These are phyloP conservation scores for Spicauda simplicius DNA, from an alignment of 2,888 invertebrate genomes.

Conservation along the genomic window DNA sequence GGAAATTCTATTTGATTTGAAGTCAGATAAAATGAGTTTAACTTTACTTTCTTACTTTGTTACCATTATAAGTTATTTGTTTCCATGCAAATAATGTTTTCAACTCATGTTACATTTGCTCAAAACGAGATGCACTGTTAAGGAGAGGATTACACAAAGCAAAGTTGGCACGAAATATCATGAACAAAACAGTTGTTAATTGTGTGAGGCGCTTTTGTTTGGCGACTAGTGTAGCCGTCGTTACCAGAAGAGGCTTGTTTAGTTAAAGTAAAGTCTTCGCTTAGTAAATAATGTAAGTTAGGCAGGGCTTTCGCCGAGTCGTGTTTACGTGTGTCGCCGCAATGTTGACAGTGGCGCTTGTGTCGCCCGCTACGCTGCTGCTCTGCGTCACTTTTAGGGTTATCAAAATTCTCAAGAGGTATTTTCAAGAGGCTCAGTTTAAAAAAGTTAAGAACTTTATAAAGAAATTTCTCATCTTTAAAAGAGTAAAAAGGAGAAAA, in stretches of 20 bases:
- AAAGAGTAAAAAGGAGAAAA: no score
- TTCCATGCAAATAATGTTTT: not conserved
- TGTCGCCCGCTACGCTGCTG: conserved; percentile 33
- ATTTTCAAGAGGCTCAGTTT: no score
- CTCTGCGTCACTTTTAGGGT: conserved; percentile 28
- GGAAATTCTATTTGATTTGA: no score
- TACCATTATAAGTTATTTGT: no score
- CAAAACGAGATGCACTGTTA: not conserved
- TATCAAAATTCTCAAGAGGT: not conserved
- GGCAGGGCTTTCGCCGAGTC: conserved; percentile 59
- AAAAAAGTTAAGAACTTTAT: no score
- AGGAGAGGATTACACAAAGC: conserved; percentile 14
- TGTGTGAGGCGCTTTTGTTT: conserved; percentile 42
- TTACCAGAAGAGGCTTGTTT: conserved; percentile 60
- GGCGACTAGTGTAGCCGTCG: conserved; percentile 47
- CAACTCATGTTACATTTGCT: not conserved
- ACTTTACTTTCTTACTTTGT: no score
- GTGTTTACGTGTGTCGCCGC: conserved; percentile 62
- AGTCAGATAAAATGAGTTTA: no score
- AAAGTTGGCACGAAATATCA: conserved; percentile 25
- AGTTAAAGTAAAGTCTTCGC: conserved; percentile 59
- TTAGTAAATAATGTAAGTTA: conserved; percentile 67
- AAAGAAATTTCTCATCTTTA: no score
- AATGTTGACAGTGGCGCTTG: conserved; percentile 55
- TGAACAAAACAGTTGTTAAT: conserved; percentile 37